These are phyloP conservation scores for Apamea anceps DNA, from an alignment of 2,888 invertebrate species.

Conservation along the genomic window DNA sequence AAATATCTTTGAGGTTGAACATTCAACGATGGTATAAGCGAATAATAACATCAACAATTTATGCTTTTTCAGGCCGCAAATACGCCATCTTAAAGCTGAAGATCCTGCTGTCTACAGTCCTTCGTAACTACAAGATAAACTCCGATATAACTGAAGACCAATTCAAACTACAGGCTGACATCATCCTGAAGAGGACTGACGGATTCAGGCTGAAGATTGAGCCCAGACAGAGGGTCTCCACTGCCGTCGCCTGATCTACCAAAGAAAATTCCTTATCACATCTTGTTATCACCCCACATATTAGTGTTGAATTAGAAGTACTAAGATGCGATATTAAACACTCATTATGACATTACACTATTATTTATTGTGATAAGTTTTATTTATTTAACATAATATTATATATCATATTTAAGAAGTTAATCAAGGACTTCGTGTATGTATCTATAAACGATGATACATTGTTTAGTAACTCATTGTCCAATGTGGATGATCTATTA, in stretches of 20 bases:
- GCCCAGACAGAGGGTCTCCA: conserved; percentile 86
- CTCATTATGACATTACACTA: conserved; percentile 36
- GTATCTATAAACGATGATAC: background rate
- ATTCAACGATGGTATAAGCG: background rate
- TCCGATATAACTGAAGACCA: conserved; percentile 92
- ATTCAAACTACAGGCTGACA: conserved; percentile 93
- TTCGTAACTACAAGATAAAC: conserved; percentile 92
- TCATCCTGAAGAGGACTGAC: conserved; percentile 93
- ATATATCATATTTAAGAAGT: conserved; percentile 20
- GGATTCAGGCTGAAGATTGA: conserved; percentile 93
- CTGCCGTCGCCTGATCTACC: conserved; percentile 45
- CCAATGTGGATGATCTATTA: background rate
- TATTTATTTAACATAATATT: conserved; percentile 40
- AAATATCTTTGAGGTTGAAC: background rate
- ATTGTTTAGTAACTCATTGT: background rate
- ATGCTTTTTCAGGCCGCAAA: conserved; percentile 90
- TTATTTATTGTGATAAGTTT: conserved; percentile 35
- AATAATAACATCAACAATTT: background rate
- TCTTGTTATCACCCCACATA: conserved; percentile 14
- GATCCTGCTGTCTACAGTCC: conserved; percentile 93
- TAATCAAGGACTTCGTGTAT: conserved; percentile 1
- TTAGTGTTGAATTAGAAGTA: conserved; percentile 26
- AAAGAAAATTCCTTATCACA: conserved; percentile 27
- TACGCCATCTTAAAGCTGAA: conserved; percentile 95
- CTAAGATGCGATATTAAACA: conserved; percentile 29